phyloP scores from a whole-genome alignment of 2,888 invertebrate species.

The Dicranocentrus wangi region DNA sequence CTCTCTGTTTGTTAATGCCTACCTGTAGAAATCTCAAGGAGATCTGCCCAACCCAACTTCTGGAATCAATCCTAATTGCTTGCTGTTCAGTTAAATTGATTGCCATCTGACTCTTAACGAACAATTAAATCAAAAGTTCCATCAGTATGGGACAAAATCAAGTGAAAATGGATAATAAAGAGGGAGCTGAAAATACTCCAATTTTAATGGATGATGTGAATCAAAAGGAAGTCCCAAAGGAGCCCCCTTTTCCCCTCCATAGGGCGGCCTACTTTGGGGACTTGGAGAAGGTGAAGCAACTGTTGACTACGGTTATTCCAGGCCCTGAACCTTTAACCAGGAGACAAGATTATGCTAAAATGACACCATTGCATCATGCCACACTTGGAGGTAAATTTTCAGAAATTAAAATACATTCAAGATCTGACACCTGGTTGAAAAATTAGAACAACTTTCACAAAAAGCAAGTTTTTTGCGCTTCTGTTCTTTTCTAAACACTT shows the following conservation, averaged over 20 bases:
- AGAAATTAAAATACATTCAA: constrained; percentile 6
- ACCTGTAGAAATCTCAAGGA: too few species aligned
- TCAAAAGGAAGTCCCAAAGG: constrained; percentile 32
- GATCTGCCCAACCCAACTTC: too few species aligned
- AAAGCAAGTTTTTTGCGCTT: too few species aligned
- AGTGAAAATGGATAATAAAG: constrained; percentile 63
- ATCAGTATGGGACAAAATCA: constrained; percentile 68
- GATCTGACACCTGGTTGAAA: too few species aligned
- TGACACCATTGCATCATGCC: constrained; percentile 66
- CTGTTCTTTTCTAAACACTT: too few species aligned
- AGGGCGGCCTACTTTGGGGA: constrained; percentile 64
- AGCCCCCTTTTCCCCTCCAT: constrained; percentile 56
- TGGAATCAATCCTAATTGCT: too few species aligned
- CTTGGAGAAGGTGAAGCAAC: constrained; percentile 57
- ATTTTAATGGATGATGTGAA: constrained; percentile 59
- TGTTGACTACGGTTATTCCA: constrained; percentile 51
- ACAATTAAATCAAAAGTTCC: too few species aligned
- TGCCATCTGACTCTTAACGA: too few species aligned
- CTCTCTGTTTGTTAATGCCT: too few species aligned
- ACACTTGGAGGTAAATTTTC: constrained; percentile 53
- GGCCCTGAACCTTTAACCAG: constrained; percentile 58
- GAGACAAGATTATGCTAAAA: constrained; percentile 52
- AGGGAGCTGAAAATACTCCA: constrained; percentile 54
- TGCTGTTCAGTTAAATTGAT: too few species aligned
- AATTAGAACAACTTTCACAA: too few species aligned